Evolutionary conservation across 2,797 vertebrate genomes (phyloP), one percentile per base, ranked within the genome.

Genomic region (Pelodytes ibericus): DNA sequence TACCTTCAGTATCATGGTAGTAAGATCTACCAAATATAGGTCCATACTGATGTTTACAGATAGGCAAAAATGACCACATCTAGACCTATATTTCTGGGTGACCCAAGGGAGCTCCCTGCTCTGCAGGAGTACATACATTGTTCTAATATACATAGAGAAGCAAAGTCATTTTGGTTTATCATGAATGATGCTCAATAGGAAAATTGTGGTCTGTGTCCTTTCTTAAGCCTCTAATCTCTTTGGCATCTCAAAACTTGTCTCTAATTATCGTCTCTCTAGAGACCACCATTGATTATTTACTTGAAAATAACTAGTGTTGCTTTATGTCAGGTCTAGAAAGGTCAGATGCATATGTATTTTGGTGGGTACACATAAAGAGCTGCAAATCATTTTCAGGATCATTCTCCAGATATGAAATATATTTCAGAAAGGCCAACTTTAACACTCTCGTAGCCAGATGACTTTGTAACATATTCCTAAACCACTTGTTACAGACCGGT

Each of bases 391-490:
- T 5, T 11, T 53, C 41, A 2, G 41, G 13, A 1, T 53, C n/a
- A 53, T 53, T 53, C 49, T 53, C n/a, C 8, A 11, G 49, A 53
- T 22, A 53, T 24, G 1, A 3, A 53, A 24, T 22, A 16, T 2
- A 24, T 53, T 53, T 16, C 49, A 53, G 44, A 53, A 53, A 53
- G 49, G 16, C n/a, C 49, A 53, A 24, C 8, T 53, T 22, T 53
- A 53, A 53, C 49, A 4, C 49, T 53, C 24, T 20, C 5, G 2
- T 20, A 24, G 6, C 49, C 20, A 24, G n/a, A 24, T 11, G 1
- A 22, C 8, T 2, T 20, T 39, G 39, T 27, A 62, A 44, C 66
- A 65, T 59, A 71, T 65, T 66, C 51, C 61, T 15, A 63, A 77
- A 29, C 47, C 7, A 18, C 15, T 49, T 41, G 22, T 47, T 61